Percentiles rank a stretch among this genome's conserved stretches.
These are phyloP conservation scores for Ancistrus triradiatus DNA, from an alignment of 2,113 vertebrate species.

Conservation along the genomic window DNA sequence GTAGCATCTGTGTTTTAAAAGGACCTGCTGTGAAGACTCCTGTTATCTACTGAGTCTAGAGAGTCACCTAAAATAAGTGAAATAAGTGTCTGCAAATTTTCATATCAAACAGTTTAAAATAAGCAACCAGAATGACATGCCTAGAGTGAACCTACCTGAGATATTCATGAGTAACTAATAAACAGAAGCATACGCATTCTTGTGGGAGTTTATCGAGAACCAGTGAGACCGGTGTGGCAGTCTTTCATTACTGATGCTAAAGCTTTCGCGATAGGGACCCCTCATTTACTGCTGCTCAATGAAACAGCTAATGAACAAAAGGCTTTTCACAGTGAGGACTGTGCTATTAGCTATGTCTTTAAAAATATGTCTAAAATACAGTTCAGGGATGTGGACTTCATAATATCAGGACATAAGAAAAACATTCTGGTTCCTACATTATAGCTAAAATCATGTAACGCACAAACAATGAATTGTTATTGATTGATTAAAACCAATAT, in stretches of 20 bases:
- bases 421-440: too few species aligned
- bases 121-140: constrained; percentile 11
- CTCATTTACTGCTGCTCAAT: constrained; percentile 11
- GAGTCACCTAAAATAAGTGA: not conserved
- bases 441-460: too few species aligned
- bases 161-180: too few species aligned
- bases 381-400: too few species aligned
- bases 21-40: not conserved
- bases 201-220: constrained; percentile 22
- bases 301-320: not conserved
- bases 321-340: not conserved
- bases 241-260: constrained; percentile 26
- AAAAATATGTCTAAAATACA: not conserved
- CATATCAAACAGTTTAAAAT: constrained; percentile 3
- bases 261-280: not conserved
- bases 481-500: too few species aligned
- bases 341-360: too few species aligned
- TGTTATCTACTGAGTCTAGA: not conserved
- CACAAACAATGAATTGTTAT: too few species aligned
- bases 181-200: not conserved
- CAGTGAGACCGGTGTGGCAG: constrained; percentile 6
- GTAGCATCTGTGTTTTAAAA: not conserved
- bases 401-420: too few species aligned
- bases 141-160: not conserved
- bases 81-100: too few species aligned